Percentiles rank a stretch among this genome's conserved stretches.
phyloP scores from a whole-genome alignment of 1,140 invertebrate genomes.

The Drosophila paulistorum region DNA sequence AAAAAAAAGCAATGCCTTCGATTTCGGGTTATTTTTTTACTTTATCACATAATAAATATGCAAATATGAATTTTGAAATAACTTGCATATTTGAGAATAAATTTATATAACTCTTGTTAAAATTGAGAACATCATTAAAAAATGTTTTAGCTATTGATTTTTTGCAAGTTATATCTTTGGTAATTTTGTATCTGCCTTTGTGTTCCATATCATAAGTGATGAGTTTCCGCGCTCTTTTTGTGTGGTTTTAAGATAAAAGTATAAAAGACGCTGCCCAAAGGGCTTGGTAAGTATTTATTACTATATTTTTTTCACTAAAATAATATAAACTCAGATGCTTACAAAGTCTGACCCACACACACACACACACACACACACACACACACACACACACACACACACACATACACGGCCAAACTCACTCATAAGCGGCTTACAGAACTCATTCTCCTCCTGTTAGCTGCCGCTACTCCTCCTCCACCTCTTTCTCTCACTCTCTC shows the following conservation, averaged over 20 bases:
- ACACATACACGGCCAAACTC: conserved; percentile 18
- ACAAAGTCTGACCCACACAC: conserved; percentile 61
- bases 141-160: not conserved
- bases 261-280: conserved; percentile 51
- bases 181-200: not conserved
- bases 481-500: too few species aligned
- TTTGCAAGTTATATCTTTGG: not conserved
- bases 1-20: too few species aligned
- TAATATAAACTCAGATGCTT: conserved; percentile 64
- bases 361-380: conserved; percentile 19
- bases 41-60: too few species aligned
- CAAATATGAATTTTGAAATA: too few species aligned
- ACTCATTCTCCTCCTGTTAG: conserved; percentile 36
- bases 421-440: conserved; percentile 66
- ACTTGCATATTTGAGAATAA: too few species aligned
- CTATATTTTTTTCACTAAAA: conserved; percentile 58
- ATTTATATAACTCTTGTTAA: too few species aligned
- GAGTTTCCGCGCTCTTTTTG: conserved; percentile 1
- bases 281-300: conserved; percentile 39
- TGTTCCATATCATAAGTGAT: not conserved
- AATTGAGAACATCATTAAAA: too few species aligned
- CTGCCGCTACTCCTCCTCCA: not conserved
- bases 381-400: not conserved
- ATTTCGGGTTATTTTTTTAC: too few species aligned
- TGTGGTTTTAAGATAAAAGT: conserved; percentile 55